Evolutionary conservation across 1,140 invertebrate genomes (phyloP).

Genomic region (Thaumetopoea pityocampa): DNA sequence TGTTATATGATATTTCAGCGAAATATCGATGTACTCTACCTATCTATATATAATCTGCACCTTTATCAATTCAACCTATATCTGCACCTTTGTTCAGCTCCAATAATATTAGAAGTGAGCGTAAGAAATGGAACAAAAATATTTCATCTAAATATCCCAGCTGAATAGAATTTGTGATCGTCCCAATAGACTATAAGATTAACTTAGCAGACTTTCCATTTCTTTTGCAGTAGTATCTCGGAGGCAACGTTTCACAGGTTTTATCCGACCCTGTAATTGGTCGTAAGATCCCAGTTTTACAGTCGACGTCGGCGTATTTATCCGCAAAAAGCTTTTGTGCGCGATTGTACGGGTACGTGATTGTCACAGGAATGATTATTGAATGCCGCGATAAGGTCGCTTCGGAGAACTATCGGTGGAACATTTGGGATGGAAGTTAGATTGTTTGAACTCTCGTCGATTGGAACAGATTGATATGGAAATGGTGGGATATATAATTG

Average conservation of each 20-base stretch:
- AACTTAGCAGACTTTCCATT: slow-evolving; percentile 18
- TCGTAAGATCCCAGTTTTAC: slow-evolving; percentile 46
- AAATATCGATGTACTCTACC: no score
- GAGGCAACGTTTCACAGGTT: slow-evolving; percentile 25
- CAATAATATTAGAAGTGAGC: no score
- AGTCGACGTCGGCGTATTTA: slow-evolving; percentile 25
- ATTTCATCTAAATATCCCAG: slow-evolving; percentile 4
- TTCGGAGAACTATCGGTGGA: slow-evolving; percentile 11
- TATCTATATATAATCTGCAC: no score
- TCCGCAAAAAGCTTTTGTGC: slow-evolving; percentile 31
- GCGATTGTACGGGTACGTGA: slow-evolving; percentile 27
- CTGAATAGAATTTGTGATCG: slow-evolving; percentile 18
- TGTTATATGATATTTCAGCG: no score
- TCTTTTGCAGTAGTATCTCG: slow-evolving; percentile 10
- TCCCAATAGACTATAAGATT: slow-evolving; percentile 19
- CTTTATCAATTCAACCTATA: no score
- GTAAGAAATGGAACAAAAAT: slow-evolving; percentile 2
- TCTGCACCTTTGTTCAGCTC: no score
- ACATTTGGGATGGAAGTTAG: no score
- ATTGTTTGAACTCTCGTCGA: no score
- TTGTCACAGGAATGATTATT: slow-evolving; percentile 24
- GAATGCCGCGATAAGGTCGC: slow-evolving; percentile 16
- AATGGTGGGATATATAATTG: no score
- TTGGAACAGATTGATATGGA: no score
- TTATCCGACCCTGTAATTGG: slow-evolving; percentile 48